These are phyloP conservation scores for Cryptoprocta ferox DNA, from an alignment of 2,797 vertebrate genomes.

Conservation along the genomic window DNA sequence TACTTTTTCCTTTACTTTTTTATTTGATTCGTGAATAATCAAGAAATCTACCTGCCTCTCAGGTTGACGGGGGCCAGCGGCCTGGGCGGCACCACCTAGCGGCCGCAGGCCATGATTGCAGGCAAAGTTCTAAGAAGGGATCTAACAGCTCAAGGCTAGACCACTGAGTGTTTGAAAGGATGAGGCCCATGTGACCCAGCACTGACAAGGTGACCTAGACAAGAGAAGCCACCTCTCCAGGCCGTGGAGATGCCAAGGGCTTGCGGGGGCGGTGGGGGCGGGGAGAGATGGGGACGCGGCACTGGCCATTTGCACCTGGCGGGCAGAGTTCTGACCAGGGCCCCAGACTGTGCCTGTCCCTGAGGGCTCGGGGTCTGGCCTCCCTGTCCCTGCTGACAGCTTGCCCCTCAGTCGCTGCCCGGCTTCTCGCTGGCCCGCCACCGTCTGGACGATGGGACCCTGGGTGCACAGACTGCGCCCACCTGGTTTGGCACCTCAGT, in stretches of 20 bases:
- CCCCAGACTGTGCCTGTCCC: neutral
- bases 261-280: neutral
- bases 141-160: accelerated
- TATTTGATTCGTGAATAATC: neutral
- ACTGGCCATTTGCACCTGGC: neutral
- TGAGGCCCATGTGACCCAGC: accelerated
- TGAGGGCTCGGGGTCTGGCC: neutral
- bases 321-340: neutral
- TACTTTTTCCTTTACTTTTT: neutral
- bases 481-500: neutral
- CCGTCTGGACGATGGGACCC: accelerated
- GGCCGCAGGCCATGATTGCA: neutral
- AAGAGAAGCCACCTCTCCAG: neutral
- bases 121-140: neutral
- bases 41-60: neutral
- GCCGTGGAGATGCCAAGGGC: neutral
- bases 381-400: accelerated
- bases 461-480: accelerated
- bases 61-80: accelerated
- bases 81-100: neutral
- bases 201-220: accelerated
- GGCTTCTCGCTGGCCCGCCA: neutral
- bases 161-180: neutral
- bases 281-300: neutral
- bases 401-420: neutral